Conservation (phyloP, 2,888 invertebrate species). For the Gibbula magus region DNA sequence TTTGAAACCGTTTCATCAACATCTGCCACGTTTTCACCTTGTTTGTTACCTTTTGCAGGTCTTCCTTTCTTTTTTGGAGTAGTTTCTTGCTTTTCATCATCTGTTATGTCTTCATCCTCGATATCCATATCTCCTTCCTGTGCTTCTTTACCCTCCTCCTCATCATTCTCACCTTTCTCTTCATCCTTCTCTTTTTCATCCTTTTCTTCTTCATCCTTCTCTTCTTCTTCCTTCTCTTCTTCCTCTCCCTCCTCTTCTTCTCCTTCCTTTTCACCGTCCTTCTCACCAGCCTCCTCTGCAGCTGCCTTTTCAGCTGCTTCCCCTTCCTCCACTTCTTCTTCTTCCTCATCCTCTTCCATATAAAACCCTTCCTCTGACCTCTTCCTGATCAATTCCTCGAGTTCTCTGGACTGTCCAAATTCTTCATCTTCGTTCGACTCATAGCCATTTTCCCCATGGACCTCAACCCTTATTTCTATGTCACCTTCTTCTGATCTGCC, state of each 20-base stretch:
- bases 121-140: not conserved
- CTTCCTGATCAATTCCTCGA: slow-evolving; percentile 38
- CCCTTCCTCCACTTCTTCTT: slow-evolving; percentile 27
- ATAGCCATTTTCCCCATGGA: slow-evolving; percentile 2
- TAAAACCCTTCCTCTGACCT: slow-evolving; percentile 45
- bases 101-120: not conserved
- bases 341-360: slow-evolving; percentile 45
- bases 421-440: slow-evolving; percentile 16
- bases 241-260: slow-evolving; percentile 17
- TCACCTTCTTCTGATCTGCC: not conserved
- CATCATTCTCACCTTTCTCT: not conserved
- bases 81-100: not conserved
- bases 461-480: slow-evolving; percentile 2
- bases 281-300: slow-evolving; percentile 36
- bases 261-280: slow-evolving; percentile 11
- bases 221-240: not conserved
- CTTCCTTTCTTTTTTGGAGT: not conserved
- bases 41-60: too few species aligned
- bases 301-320: slow-evolving; percentile 32
- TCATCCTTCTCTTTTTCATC: not conserved
- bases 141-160: slow-evolving; percentile 13
- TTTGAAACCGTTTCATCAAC: not conserved
- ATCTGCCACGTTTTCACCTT: not conserved
- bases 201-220: not conserved
- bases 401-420: slow-evolving; percentile 16